These are phyloP conservation scores for Tarsius wallacei DNA, from an alignment of 2,797 vertebrate species.

Conservation along the genomic window DNA sequence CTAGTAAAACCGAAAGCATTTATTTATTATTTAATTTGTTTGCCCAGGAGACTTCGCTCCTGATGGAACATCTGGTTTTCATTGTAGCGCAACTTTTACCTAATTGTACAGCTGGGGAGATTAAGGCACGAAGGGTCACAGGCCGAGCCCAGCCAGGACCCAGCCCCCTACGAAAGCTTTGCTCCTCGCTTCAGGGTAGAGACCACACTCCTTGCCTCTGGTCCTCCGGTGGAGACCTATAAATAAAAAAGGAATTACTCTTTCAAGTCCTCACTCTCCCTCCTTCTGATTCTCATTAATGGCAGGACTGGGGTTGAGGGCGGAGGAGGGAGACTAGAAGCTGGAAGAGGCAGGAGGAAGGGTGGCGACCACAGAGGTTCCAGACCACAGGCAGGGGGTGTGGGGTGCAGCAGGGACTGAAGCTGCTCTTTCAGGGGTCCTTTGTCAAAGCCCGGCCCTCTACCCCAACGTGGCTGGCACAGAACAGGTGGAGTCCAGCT, in stretches of 20 bases:
- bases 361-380: not conserved
- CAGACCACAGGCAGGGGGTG: not conserved
- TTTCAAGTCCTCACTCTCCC: slow-evolving; percentile 80
- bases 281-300: slow-evolving; percentile 82
- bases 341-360: slow-evolving; percentile 45
- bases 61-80: slow-evolving; percentile 88
- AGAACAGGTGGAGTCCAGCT: not conserved
- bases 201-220: slow-evolving; percentile 84
- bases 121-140: slow-evolving; percentile 86
- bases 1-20: slow-evolving; percentile 86
- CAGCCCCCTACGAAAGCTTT: slow-evolving; percentile 79
- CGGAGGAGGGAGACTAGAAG: not conserved
- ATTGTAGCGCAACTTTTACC: slow-evolving; percentile 87
- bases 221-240: slow-evolving; percentile 78
- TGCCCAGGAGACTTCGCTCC: slow-evolving; percentile 85
- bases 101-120: slow-evolving; percentile 88
- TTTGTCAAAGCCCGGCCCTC: not conserved
- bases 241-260: slow-evolving; percentile 81
- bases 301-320: slow-evolving; percentile 25
- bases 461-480: not conserved
- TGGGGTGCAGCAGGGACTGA: rapidly evolving
- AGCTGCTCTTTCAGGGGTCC: not conserved
- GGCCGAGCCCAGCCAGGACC: slow-evolving; percentile 81
- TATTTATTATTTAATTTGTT: slow-evolving; percentile 89
- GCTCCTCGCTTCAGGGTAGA: slow-evolving; percentile 78